phyloP scores from a whole-genome alignment of 2,113 vertebrate species.

The Turnix velox region DNA sequence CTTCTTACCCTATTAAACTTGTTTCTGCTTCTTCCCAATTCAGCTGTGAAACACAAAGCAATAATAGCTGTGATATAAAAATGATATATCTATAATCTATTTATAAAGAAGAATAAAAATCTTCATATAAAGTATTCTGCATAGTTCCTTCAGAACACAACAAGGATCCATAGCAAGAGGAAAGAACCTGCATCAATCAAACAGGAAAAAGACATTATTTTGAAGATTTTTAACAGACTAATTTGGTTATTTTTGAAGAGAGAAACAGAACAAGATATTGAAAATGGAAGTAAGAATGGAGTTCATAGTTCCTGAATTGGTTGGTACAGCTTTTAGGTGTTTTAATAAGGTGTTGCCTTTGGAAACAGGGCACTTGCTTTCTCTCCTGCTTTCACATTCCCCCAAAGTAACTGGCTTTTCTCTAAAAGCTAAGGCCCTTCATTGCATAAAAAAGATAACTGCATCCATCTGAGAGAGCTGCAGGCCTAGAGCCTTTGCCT shows the following conservation, averaged over 20 bases:
- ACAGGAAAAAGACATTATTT: neutral
- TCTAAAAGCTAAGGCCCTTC: neutral
- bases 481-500: neutral
- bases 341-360: neutral
- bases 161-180: neutral
- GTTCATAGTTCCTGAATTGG: neutral
- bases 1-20: neutral
- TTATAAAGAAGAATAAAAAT: neutral
- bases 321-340: neutral
- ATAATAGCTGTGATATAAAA: neutral
- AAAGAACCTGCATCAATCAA: neutral
- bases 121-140: neutral
- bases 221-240: neutral
- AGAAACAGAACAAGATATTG: neutral
- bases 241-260: neutral
- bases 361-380: neutral
- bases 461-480: neutral
- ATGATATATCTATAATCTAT: neutral
- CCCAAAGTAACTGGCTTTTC: neutral
- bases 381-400: neutral
- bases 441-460: neutral
- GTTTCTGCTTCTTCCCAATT: neutral
- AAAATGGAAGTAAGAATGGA: neutral
- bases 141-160: neutral
- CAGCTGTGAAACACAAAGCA: constrained; percentile 9